Conservation (phyloP, 1,140 invertebrate genomes). For the Drosophila ambigua region DNA sequence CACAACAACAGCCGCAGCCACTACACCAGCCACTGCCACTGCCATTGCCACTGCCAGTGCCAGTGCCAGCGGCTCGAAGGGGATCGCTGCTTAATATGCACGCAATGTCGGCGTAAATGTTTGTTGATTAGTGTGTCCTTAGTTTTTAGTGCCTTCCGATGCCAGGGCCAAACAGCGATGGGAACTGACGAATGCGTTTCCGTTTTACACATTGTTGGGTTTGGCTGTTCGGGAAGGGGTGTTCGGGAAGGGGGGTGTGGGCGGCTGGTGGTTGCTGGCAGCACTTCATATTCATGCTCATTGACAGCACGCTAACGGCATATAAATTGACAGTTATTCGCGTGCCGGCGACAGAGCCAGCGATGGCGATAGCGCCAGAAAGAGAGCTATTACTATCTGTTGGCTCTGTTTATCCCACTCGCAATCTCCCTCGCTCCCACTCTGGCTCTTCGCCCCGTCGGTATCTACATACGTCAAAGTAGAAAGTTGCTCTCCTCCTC, state of each 20-base stretch:
- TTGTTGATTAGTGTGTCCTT: constrained; percentile 81
- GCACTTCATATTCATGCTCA: constrained; percentile 77
- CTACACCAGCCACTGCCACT: too few relatives aligned
- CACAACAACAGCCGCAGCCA: not conserved
- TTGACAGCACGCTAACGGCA: constrained; percentile 82
- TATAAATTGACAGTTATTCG: constrained; percentile 78
- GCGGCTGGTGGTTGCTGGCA: constrained; percentile 7
- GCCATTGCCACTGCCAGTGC: too few relatives aligned
- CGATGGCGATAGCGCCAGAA: constrained; percentile 1
- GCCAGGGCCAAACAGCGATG: constrained; percentile 17
- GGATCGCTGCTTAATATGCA: constrained; percentile 72
- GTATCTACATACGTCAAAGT: constrained; percentile 47
- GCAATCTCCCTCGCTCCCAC: constrained; percentile 3
- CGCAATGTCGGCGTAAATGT: constrained; percentile 82
- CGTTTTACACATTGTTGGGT: constrained; percentile 34
- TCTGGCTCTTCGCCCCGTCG: not conserved
- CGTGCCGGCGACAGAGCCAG: constrained; percentile 40
- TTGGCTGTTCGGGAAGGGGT: not conserved
- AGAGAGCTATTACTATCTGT: too few relatives aligned
- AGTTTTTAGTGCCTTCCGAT: constrained; percentile 78
- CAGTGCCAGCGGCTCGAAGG: not conserved
- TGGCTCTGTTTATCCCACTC: too few relatives aligned
- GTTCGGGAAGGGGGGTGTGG: not conserved
- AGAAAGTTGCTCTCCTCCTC: constrained; percentile 13
- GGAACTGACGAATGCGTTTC: constrained; percentile 66